Evolutionary conservation across 2,797 vertebrate species (phyloP), one percentile per base, ranked within the genome.

Genomic region (Hypotaenidia okinawae): DNA sequence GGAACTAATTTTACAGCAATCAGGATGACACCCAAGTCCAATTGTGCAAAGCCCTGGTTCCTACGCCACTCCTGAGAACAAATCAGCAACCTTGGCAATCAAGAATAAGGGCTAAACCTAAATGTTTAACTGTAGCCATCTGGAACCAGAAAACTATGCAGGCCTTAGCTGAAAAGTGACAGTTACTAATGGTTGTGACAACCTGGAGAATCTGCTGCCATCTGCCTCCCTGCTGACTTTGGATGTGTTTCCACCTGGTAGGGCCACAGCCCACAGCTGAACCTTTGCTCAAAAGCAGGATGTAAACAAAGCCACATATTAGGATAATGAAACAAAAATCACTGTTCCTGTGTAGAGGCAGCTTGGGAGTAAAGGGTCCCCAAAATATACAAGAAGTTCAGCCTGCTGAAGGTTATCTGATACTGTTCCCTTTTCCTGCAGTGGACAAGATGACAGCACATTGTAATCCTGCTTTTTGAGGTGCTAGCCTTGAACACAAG

Each of bases 161-260:
- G 64, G 35, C 49, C 63, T 51, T 63, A 86, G 41, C 37, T 62
- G 73, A 88, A 75, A 78, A 86, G 41, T 37, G 54, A 70, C 79
- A 81, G 37, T 51, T 81, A 87, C 83, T 90, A 77, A 87, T 39
- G 64, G 25, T 1, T 70, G 58, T 41, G 79, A 78, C 54, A 81
- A 25, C 16, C 45, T 37, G 32, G 49, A 83, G 85, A 91, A 87
- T 33, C 76, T 72, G 66, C 76, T 87, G 45, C 64, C 82, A 80
- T 87, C 89, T 94, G 87, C 87, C 82, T 85, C 68, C 72, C 41
- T 19, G 54, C 16, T 89, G 79, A 66, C 45, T 91, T 51, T 51
- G 69, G 62, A 78, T 51, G 41, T 5, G 2, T 90, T 89, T 88
- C 66, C 27, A 84, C 58, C 27, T 72, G 58, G 62, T 30, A 84